These are phyloP conservation scores for Elachura formosa DNA, from an alignment of 2,113 vertebrate species.

Conservation along the genomic window DNA sequence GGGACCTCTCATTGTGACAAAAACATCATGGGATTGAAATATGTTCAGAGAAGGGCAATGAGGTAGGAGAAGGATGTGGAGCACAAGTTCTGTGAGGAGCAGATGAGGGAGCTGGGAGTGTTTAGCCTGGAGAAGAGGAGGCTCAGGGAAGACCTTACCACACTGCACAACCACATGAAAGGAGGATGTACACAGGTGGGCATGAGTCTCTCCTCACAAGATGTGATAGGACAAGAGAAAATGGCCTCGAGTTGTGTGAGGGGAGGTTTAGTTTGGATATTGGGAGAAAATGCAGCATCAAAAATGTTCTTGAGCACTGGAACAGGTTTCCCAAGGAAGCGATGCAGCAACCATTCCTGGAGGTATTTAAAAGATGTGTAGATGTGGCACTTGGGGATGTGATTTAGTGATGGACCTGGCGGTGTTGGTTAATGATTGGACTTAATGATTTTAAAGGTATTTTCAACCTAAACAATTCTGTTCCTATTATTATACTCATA, in stretches of 20 bases:
- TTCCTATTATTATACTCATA: neutral
- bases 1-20: neutral
- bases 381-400: neutral
- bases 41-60: neutral
- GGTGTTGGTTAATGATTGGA: neutral
- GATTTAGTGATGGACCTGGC: neutral
- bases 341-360: neutral
- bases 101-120: accelerated
- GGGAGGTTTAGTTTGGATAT: neutral
- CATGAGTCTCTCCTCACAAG: neutral
- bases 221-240: neutral
- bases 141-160: accelerated
- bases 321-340: neutral
- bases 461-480: neutral
- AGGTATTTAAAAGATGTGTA: neutral
- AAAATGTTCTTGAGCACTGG: neutral
- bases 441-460: neutral
- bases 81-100: neutral
- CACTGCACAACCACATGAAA: neutral
- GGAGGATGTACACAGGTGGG: accelerated
- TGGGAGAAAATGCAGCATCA: neutral
- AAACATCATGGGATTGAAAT: neutral
- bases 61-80: neutral
- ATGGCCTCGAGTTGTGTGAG: neutral
- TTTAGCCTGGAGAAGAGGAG: neutral